Evolutionary conservation across 2,797 vertebrate species (phyloP).

Genomic region (Odontamblyopus rebecca): DNA sequence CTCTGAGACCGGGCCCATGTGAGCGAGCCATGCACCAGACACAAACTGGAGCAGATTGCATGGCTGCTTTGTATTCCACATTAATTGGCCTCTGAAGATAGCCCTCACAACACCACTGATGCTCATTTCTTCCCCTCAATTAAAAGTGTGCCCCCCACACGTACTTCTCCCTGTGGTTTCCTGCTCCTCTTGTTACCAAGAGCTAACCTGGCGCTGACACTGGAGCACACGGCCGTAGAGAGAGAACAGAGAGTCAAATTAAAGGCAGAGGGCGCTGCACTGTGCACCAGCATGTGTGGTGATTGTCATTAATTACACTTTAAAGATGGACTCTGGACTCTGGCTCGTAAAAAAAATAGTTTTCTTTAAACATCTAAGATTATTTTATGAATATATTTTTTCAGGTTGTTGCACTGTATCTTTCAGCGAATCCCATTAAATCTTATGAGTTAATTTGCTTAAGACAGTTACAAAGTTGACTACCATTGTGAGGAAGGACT

Average conservation of each 20-base stretch:
- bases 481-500: neutral
- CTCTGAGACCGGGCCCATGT: conserved; percentile 61
- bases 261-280: conserved; percentile 25
- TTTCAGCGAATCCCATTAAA: neutral
- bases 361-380: neutral
- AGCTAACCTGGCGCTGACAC: conserved; percentile 57
- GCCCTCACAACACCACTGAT: conserved; percentile 69
- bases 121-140: conserved; percentile 69
- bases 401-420: neutral
- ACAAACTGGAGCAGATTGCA: conserved; percentile 76
- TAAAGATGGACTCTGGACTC: conserved; percentile 3
- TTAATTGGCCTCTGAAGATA: conserved; percentile 84
- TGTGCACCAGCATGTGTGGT: conserved; percentile 17
- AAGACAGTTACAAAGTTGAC: neutral
- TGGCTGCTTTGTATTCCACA: conserved; percentile 79
- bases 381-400: neutral
- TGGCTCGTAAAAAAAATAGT: neutral
- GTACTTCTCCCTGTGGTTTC: conserved; percentile 44
- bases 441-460: neutral
- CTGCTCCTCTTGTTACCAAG: conserved; percentile 52
- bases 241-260: conserved; percentile 23
- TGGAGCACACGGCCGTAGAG: conserved; percentile 19
- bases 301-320: conserved; percentile 33
- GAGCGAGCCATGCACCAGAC: conserved; percentile 55
- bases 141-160: conserved; percentile 66